Evolutionary conservation across 1,140 invertebrate species (phyloP), one percentile per base, ranked within the genome.

Genomic region (Brachionus manjavacas): DNA sequence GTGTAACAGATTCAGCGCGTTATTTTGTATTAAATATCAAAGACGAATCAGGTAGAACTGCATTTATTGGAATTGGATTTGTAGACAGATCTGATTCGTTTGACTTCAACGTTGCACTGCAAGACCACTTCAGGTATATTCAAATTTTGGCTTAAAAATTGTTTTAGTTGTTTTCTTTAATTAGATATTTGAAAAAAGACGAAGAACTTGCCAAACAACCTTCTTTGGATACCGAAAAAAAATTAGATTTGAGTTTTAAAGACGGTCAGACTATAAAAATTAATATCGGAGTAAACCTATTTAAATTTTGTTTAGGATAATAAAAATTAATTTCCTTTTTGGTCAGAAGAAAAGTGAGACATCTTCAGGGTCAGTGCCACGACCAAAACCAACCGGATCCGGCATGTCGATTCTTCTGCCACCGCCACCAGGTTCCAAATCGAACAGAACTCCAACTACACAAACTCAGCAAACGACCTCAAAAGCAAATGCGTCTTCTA

Each of bases 231-330:
- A 39, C 31, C 3, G 68, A 84, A 66, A 55, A 91, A 85, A 92
- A 93, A 11, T 90, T 98, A 16, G 96, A 98, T 91, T 91, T 98
- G n/a, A 93, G 95, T 84, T 98, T 99, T 88, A 99, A 98, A 89
- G 97, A 98, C 89, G 97, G 97, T 31, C 94, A 99, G 91, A 99
- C 96, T 14, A 98, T 99, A 85, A 98, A 96, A 91, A 96, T 99
- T 60, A 98, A 98, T 88, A 96, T 98, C 86, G 95, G 94, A 85
- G 95, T 97, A 91, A 92, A 92, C 89, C n/a, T 12, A 9, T 20
- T 43, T 52, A 68, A 78, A 23, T 20, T 49, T 16, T 14, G 52
- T 49, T 3, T n/a, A n/a, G n/a, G n/a, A 43, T 60, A 41, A 25
- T 23, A 55, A 35, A 43, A 25, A 68, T 41, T 16, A 2, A 28